These are phyloP conservation scores for Corella eumyota DNA, from an alignment of 23 tunicate species.

Conservation along the genomic window DNA sequence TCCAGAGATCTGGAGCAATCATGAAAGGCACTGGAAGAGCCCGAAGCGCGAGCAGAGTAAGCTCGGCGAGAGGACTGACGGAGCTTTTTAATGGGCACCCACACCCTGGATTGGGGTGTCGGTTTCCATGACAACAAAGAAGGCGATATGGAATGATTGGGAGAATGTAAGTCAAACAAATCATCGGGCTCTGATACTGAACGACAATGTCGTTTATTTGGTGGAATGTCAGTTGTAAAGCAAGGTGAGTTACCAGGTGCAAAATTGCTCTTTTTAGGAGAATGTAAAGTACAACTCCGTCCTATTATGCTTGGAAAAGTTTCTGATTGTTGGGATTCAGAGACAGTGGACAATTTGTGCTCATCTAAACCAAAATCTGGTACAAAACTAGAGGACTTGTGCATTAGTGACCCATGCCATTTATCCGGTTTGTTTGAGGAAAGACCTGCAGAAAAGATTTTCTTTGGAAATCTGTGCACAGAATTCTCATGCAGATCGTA, in stretches of 20 bases:
- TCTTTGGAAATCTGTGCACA: neutral
- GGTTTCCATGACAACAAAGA: slow-evolving; percentile 25
- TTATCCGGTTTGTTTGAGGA: neutral
- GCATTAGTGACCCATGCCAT: neutral
- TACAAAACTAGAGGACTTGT: neutral
- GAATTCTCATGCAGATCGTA: slow-evolving; percentile 15
- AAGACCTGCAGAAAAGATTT: neutral
- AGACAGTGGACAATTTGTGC: neutral
- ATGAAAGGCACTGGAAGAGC: slow-evolving; percentile 1
- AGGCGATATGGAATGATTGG: neutral
- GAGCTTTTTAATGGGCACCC: slow-evolving; percentile 30
- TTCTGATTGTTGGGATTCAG: slow-evolving; percentile 8
- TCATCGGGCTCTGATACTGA: slow-evolving; percentile 69
- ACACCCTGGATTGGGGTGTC: slow-evolving; percentile 22
- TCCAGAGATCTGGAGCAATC: slow-evolving; percentile 51
- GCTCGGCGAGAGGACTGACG: slow-evolving; percentile 1
- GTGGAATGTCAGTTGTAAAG: slow-evolving; percentile 21
- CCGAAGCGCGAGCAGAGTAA: slow-evolving; percentile 11
- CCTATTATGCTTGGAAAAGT: slow-evolving; percentile 40
- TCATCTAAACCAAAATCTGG: neutral
- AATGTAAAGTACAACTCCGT: slow-evolving; percentile 42
- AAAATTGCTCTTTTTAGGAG: slow-evolving; percentile 12
- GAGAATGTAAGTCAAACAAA: neutral
- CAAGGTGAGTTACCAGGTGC: neutral
- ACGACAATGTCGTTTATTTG: slow-evolving; percentile 54